These are phyloP conservation scores for Naja naja DNA, from an alignment of 2,113 vertebrate genomes.

Conservation along the genomic window DNA sequence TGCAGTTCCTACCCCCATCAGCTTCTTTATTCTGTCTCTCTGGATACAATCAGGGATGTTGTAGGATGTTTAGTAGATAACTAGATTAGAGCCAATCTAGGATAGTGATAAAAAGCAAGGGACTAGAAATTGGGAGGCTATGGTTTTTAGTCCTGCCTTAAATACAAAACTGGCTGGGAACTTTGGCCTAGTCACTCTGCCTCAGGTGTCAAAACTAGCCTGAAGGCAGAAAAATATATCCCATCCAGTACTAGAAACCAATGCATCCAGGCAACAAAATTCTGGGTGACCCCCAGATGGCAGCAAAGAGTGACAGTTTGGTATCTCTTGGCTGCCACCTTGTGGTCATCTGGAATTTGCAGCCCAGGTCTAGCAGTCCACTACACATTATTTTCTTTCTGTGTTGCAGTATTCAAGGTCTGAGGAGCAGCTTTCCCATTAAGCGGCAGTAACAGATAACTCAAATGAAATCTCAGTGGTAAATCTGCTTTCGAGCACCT, in stretches of 20 bases:
- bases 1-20: neutral
- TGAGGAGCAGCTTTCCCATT: neutral
- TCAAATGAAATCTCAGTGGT: constrained; percentile 48
- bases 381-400: neutral
- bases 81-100: neutral
- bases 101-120: neutral
- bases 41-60: constrained; percentile 5
- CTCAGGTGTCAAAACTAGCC: neutral
- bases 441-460: constrained; percentile 18
- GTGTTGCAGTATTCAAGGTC: constrained; percentile 22
- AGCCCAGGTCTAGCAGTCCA: neutral
- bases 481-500: constrained; percentile 47
- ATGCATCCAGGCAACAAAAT: neutral
- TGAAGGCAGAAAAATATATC: neutral
- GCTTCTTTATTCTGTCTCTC: neutral
- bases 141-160: neutral
- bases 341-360: neutral
- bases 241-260: neutral
- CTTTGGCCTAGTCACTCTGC: neutral
- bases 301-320: neutral
- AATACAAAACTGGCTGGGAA: neutral
- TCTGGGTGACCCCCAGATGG: neutral
- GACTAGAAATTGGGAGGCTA: neutral
- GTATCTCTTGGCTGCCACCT: neutral
- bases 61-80: neutral